Conservation (phyloP, 1,140 invertebrate species). For the Drosophila sulfurigaster region DNA sequence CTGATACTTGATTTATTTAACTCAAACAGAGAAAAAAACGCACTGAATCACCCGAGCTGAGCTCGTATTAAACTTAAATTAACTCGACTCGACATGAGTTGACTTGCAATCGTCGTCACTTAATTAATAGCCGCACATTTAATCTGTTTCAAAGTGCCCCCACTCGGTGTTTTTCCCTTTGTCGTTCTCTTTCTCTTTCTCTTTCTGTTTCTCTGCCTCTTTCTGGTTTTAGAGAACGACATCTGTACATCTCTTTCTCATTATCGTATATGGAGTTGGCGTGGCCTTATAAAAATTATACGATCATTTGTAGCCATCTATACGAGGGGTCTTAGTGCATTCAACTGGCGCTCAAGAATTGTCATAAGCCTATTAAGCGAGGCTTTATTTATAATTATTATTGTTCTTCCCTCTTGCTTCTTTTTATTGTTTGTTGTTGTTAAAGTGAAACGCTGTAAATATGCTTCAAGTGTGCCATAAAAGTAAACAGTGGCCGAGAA, state of each 20-base stretch:
- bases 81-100: constrained; percentile 52
- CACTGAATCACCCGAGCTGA: constrained; percentile 40
- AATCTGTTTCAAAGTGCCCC: constrained; percentile 63
- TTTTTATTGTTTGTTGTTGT: constrained; percentile 29
- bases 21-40: constrained; percentile 12
- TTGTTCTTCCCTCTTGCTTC: constrained; percentile 9
- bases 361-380: constrained; percentile 77
- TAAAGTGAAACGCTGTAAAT: constrained; percentile 40
- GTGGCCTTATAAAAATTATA: constrained; percentile 65
- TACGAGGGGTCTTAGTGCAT: constrained; percentile 63
- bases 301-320: constrained; percentile 34
- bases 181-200: constrained; percentile 17
- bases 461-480: constrained; percentile 64
- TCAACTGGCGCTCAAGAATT: constrained; percentile 74
- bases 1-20: constrained; percentile 59
- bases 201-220: not conserved
- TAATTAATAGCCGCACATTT: constrained; percentile 77
- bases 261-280: constrained; percentile 64
- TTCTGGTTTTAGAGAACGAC: not conserved
- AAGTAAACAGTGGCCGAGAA: constrained; percentile 64
- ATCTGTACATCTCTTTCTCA: constrained; percentile 1
- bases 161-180: not conserved
- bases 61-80: constrained; percentile 23
- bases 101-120: constrained; percentile 55
- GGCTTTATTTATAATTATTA: constrained; percentile 40